Conservation (phyloP, 2,113 vertebrate genomes). For the Paraplagusia blochii region DNA sequence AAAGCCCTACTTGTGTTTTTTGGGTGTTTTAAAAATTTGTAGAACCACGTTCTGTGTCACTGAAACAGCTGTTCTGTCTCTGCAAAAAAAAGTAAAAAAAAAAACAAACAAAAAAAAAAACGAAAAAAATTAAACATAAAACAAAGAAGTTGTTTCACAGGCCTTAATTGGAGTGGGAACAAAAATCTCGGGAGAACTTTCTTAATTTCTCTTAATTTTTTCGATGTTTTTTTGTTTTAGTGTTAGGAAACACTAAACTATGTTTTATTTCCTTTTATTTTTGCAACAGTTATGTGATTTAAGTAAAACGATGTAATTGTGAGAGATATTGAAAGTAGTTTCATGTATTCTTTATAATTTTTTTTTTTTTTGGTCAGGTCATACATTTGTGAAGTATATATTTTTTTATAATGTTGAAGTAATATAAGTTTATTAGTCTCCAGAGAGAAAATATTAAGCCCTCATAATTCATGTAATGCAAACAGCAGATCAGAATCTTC, state of each 20-base stretch:
- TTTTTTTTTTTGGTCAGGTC: constrained; percentile 60
- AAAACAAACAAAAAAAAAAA: neutral
- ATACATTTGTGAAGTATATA: constrained; percentile 75
- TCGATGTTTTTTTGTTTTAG: constrained; percentile 47
- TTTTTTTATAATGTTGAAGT: constrained; percentile 76
- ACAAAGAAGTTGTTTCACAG: constrained; percentile 63
- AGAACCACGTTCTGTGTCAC: constrained; percentile 64
- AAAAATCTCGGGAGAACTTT: constrained; percentile 48
- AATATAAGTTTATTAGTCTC: constrained; percentile 73
- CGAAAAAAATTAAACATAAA: neutral
- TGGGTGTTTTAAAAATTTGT: constrained; percentile 86
- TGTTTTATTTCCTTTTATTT: constrained; percentile 66
- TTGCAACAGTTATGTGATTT: constrained; percentile 63
- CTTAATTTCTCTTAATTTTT: constrained; percentile 62
- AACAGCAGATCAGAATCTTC: constrained; percentile 66
- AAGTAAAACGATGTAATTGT: constrained; percentile 53
- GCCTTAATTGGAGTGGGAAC: constrained; percentile 60
- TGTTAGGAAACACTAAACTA: constrained; percentile 64
- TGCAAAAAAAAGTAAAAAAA: constrained; percentile 21
- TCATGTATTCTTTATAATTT: constrained; percentile 53
- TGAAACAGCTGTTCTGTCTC: constrained; percentile 61
- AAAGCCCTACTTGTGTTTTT: constrained; percentile 85
- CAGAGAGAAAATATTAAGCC: constrained; percentile 65
- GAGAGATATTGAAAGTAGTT: constrained; percentile 60
- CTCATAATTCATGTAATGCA: constrained; percentile 56